A percentile compares a stretch with the other conserved stretches of the same genome.
These are phyloP conservation scores for Lontra canadensis DNA, from an alignment of 2,113 vertebrate species.

Conservation along the genomic window DNA sequence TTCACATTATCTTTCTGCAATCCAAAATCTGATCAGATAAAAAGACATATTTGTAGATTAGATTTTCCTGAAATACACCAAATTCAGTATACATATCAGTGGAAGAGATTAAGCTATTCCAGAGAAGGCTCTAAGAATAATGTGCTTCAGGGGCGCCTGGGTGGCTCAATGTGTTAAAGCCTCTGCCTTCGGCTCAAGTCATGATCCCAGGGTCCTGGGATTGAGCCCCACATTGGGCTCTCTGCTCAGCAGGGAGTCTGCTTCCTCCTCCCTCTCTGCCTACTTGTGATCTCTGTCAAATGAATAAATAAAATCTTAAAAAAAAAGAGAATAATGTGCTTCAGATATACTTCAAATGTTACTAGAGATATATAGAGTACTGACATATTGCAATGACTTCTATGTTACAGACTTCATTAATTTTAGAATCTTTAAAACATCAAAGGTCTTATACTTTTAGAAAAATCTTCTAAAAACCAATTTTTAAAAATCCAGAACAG, in stretches of 20 bases:
- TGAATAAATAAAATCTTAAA: too few relatives aligned
- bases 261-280: too few relatives aligned
- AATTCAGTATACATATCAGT: not conserved
- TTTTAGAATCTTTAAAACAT: not conserved
- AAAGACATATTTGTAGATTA: not conserved
- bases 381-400: not conserved
- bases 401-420: not conserved
- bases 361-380: not conserved
- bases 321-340: not conserved
- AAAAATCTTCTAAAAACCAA: not conserved
- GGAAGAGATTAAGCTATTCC: not conserved
- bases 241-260: too few relatives aligned
- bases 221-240: too few relatives aligned
- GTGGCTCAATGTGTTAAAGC: too few relatives aligned
- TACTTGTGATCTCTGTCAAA: too few relatives aligned
- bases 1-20: not conserved
- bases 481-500: not conserved
- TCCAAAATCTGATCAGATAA: not conserved
- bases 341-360: not conserved
- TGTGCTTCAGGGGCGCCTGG: not conserved
- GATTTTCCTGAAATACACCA: not conserved
- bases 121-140: not conserved
- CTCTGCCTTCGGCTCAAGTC: too few relatives aligned
- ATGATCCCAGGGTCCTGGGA: too few relatives aligned
- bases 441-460: not conserved